These are phyloP conservation scores for Laothoe populi DNA, from an alignment of 2,888 invertebrate species.

Conservation along the genomic window DNA sequence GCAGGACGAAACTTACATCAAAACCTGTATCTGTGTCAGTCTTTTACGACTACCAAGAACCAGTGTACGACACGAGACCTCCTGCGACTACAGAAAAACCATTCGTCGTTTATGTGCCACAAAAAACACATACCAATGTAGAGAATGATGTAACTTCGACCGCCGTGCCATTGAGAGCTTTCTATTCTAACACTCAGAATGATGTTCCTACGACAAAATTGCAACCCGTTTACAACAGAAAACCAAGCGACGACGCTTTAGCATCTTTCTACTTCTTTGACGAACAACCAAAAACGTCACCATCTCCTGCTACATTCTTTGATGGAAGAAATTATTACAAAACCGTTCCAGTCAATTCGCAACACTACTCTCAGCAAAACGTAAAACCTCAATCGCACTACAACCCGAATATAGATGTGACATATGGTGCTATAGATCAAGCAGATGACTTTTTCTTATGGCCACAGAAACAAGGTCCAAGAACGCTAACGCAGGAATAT, in stretches of 20 bases:
- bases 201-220: conserved; percentile 82
- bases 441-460: conserved; percentile 76
- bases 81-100: conserved; percentile 78
- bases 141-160: conserved; percentile 83
- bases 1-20: conserved; percentile 77
- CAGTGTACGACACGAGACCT: conserved; percentile 70
- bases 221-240: conserved; percentile 77
- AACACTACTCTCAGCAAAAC: conserved; percentile 58
- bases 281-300: conserved; percentile 84
- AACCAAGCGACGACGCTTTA: conserved; percentile 74
- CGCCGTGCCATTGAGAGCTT: conserved; percentile 86
- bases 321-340: conserved; percentile 79
- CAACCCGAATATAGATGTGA: conserved; percentile 70
- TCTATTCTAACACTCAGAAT: conserved; percentile 84
- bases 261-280: conserved; percentile 89
- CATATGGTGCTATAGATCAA: conserved; percentile 77
- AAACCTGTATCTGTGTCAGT: conserved; percentile 80
- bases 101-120: conserved; percentile 80
- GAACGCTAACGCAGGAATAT: conserved; percentile 81
- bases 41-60: conserved; percentile 77
- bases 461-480: conserved; percentile 81
- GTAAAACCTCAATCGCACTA: conserved; percentile 64
- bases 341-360: conserved; percentile 61
- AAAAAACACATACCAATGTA: conserved; percentile 61
- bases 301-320: conserved; percentile 80